These are phyloP conservation scores for Monoplex corrugatus DNA, from an alignment of 2,888 invertebrate genomes.

Conservation along the genomic window DNA sequence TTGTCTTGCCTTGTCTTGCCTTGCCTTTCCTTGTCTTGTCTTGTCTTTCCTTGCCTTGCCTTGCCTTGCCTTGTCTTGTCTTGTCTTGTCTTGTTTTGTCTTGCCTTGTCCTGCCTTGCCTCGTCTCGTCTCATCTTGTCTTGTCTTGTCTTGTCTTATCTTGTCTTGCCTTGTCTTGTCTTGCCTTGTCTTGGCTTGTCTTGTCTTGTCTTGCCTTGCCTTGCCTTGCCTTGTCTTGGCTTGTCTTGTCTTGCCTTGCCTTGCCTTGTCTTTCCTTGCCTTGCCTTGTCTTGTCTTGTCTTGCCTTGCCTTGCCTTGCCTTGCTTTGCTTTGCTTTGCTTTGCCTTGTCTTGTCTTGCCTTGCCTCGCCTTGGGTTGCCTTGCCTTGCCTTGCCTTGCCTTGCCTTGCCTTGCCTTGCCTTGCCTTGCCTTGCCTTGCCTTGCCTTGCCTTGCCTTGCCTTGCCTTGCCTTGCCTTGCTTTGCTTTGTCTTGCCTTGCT, in stretches of 20 bases:
- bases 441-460: constrained; percentile 51
- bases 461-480: constrained; percentile 51
- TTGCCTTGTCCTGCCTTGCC: constrained; percentile 47
- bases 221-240: too few species aligned
- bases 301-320: too few species aligned
- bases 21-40: constrained; percentile 51
- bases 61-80: constrained; percentile 51
- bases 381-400: constrained; percentile 51
- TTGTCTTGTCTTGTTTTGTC: constrained; percentile 52
- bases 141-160: too few species aligned
- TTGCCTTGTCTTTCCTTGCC: too few species aligned
- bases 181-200: too few species aligned
- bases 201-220: too few species aligned
- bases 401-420: constrained; percentile 52
- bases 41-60: constrained; percentile 51
- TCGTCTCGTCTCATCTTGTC: too few species aligned
- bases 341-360: background rate
- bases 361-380: constrained; percentile 52
- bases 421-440: constrained; percentile 51
- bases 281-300: too few species aligned
- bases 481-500: too few species aligned
- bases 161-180: too few species aligned
- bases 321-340: background rate
- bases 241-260: too few species aligned
- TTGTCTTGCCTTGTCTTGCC: constrained; percentile 52